These are phyloP conservation scores for Fregata magnificens DNA, from an alignment of 2,113 vertebrate genomes.

Conservation along the genomic window DNA sequence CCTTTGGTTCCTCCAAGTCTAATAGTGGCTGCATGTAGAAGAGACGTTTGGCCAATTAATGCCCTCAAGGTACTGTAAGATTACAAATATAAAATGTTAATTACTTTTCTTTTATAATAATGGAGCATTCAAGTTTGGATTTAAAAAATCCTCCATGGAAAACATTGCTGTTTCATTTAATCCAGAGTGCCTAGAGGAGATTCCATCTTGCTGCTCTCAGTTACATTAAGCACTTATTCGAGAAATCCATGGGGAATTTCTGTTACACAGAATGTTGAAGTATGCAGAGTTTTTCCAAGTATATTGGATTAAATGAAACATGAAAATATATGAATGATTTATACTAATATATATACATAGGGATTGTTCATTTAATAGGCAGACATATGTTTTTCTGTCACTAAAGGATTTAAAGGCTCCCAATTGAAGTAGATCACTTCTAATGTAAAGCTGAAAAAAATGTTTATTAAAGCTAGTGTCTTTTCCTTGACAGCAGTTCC, in stretches of 20 bases:
- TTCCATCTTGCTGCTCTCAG: not conserved
- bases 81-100: not conserved
- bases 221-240: not conserved
- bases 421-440: not conserved
- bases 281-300: not conserved
- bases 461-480: not conserved
- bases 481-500: not conserved
- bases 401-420: not conserved
- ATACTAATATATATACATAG: not conserved
- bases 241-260: not conserved
- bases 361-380: not conserved
- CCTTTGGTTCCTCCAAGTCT: not conserved
- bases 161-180: conserved; percentile 12
- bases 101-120: not conserved
- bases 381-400: not conserved
- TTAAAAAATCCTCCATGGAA: not conserved
- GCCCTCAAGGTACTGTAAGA: not conserved
- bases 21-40: not conserved
- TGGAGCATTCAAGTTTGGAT: not conserved
- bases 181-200: not conserved
- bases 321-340: not conserved
- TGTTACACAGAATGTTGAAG: not conserved
- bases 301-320: not conserved
- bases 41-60: not conserved
- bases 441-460: not conserved